These are phyloP conservation scores for Pemphigus obesinymphae DNA, from an alignment of 1,140 invertebrate genomes.

Conservation along the genomic window DNA sequence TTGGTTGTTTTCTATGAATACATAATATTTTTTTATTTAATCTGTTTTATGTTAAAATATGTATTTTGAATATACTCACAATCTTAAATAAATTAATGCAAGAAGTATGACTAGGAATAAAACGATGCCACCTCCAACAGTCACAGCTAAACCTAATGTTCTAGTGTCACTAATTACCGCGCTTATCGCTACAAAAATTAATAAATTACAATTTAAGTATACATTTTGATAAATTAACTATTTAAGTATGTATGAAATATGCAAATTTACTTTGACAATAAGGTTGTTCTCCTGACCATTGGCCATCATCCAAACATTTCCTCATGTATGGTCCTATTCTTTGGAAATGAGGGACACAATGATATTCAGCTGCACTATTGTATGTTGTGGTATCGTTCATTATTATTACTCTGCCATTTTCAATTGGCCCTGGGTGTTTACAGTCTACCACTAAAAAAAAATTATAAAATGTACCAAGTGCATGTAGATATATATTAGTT, in stretches of 20 bases:
- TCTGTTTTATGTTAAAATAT: neutral
- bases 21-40: conserved; percentile 40
- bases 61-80: conserved; percentile 58
- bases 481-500: neutral
- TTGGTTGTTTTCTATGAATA: conserved; percentile 64
- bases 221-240: too few relatives aligned
- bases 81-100: conserved; percentile 68
- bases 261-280: conserved; percentile 60
- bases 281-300: conserved; percentile 79
- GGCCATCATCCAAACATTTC: conserved; percentile 74
- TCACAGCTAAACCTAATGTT: conserved; percentile 70
- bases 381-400: conserved; percentile 77
- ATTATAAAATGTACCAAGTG: neutral
- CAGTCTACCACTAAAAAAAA: conserved; percentile 70
- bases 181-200: conserved; percentile 55
- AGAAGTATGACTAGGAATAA: conserved; percentile 69
- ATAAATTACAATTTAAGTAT: neutral
- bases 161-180: conserved; percentile 64
- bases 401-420: conserved; percentile 79
- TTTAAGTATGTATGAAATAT: too few relatives aligned
- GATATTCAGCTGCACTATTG: conserved; percentile 77
- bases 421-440: conserved; percentile 67
- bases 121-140: conserved; percentile 71
- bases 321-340: conserved; percentile 73
- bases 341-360: conserved; percentile 79